phyloP scores from a whole-genome alignment of 2,113 vertebrate species.

The Hyperopisus bebe region DNA sequence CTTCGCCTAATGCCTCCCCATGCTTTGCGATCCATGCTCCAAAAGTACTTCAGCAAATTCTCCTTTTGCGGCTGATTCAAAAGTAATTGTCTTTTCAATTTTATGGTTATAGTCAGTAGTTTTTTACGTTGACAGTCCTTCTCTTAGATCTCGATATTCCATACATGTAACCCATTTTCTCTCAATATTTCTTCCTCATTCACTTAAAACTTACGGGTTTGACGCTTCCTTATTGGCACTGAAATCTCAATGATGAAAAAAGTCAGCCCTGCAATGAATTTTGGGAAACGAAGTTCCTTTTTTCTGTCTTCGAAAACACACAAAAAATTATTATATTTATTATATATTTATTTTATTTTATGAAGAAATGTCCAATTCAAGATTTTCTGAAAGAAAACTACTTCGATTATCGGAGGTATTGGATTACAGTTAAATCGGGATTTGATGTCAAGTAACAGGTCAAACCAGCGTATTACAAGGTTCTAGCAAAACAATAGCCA shows the following conservation, averaged over 20 bases:
- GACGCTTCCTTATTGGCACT: background rate
- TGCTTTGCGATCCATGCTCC: constrained; percentile 18
- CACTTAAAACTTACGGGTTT: background rate
- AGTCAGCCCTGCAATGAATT: constrained; percentile 8
- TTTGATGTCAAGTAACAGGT: background rate
- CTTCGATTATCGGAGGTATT: background rate
- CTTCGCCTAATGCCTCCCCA: constrained; percentile 13
- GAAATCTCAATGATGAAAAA: background rate
- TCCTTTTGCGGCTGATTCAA: background rate
- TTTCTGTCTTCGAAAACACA: background rate
- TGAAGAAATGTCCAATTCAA: background rate
- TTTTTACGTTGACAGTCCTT: background rate
- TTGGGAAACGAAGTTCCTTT: constrained; percentile 17
- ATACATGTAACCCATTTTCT: background rate
- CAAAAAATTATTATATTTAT: background rate
- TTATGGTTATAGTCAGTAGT: background rate
- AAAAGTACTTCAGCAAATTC: background rate
- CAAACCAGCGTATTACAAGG: background rate
- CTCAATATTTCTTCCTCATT: background rate
- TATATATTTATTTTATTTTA: background rate
- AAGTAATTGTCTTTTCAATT: background rate
- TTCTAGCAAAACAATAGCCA: background rate
- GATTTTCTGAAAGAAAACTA: background rate
- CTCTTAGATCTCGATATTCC: background rate
- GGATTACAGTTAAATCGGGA: background rate